Conservation (phyloP, 2,888 invertebrate species). For the Danaus chrysippus region DNA sequence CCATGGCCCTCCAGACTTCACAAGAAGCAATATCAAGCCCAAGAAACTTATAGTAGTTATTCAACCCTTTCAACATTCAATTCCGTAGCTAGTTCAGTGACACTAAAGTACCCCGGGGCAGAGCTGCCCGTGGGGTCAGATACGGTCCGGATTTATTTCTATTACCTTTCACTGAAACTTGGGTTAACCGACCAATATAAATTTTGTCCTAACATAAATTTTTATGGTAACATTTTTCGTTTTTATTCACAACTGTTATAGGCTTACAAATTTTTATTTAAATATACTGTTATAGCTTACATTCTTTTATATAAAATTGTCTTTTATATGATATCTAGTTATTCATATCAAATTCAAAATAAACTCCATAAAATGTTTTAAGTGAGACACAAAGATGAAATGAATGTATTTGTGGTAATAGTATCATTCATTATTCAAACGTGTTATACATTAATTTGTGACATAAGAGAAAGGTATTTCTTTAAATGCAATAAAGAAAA, state of each 20-base stretch:
- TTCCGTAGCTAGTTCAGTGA: constrained; percentile 37
- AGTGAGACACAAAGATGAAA: no score
- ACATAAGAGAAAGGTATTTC: no score
- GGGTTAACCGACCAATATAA: constrained; percentile 7
- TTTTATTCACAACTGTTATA: constrained; percentile 4
- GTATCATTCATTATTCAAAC: no score
- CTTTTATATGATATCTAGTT: no score
- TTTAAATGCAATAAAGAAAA: no score
- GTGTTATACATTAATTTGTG: no score
- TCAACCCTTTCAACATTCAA: constrained; percentile 50
- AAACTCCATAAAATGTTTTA: no score
- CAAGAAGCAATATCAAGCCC: constrained; percentile 5
- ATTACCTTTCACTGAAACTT: constrained; percentile 36
- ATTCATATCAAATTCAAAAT: no score
- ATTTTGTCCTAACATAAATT: constrained; percentile 7
- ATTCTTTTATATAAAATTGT: no score
- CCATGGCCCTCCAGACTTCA: neutral
- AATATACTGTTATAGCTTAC: no score
- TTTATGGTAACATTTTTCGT: constrained; percentile 2
- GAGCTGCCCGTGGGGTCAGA: constrained; percentile 30
- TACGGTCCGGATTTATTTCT: constrained; percentile 50
- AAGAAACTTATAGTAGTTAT: constrained; percentile 27
- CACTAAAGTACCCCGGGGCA: constrained; percentile 32
- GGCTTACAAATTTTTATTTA: neutral
- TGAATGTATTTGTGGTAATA: no score